A percentile compares a stretch with the other conserved stretches of the same genome.
Conservation (phyloP, 2,113 vertebrate species). For the Archocentrus centrarchus region DNA sequence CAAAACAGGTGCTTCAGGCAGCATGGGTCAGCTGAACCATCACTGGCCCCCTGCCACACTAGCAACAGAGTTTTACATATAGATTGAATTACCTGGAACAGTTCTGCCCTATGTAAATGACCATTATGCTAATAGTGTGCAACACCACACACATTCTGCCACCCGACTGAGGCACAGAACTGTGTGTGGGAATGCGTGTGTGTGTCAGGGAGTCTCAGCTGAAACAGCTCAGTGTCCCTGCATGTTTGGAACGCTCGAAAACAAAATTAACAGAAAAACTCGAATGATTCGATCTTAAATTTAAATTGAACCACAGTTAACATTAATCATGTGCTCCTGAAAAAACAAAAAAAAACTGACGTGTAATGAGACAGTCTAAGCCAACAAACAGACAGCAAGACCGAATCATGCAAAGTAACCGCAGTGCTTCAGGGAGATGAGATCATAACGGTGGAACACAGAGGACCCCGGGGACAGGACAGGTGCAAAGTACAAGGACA, state of each 20-base stretch:
- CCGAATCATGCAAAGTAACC: constrained; percentile 14
- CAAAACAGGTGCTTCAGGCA: constrained; percentile 57
- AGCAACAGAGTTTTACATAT: constrained; percentile 78
- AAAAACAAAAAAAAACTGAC: background rate
- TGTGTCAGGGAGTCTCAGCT: background rate
- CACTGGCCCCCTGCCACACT: constrained; percentile 49
- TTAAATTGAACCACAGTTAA: background rate
- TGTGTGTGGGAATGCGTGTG: constrained; percentile 6
- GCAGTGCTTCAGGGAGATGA: constrained; percentile 38
- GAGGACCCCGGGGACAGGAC: constrained; percentile 47
- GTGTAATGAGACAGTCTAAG: background rate
- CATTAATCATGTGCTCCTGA: background rate
- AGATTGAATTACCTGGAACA: constrained; percentile 77
- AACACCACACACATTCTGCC: constrained; percentile 50
- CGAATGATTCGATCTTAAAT: background rate
- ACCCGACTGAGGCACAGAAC: background rate
- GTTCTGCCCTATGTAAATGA: constrained; percentile 74
- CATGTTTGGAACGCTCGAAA: background rate
- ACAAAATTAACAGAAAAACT: background rate
- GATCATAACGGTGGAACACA: constrained; percentile 32
- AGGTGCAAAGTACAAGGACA: constrained; percentile 64
- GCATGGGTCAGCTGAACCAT: constrained; percentile 51
- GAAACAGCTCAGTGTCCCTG: background rate
- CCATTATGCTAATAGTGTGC: constrained; percentile 70
- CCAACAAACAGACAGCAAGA: constrained; percentile 12